Percentiles rank a stretch among this genome's conserved stretches.
phyloP scores from a whole-genome alignment of 2,797 vertebrate species.

The Argya squamiceps region DNA sequence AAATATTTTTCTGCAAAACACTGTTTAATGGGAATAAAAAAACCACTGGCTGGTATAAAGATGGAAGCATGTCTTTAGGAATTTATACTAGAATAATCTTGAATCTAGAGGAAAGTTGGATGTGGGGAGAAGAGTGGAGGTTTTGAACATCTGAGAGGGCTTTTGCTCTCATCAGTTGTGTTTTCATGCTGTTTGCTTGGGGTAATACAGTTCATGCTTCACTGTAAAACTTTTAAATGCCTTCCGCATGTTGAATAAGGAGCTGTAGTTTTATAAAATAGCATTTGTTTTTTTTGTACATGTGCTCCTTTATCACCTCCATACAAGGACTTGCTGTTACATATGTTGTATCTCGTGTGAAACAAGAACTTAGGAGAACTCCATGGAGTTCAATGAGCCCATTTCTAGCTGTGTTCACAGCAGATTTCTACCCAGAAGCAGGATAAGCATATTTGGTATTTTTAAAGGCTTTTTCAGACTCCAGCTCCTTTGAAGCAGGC shows the following conservation, averaged over 20 bases:
- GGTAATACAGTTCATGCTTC: background rate
- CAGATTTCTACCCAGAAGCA: background rate
- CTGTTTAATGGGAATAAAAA: background rate
- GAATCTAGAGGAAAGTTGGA: background rate
- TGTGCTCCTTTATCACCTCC: background rate
- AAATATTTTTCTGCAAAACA: background rate
- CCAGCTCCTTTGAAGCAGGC: background rate
- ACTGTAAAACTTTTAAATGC: background rate
- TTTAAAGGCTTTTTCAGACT: background rate
- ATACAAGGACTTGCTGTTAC: background rate
- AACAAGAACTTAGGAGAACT: background rate
- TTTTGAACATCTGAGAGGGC: background rate
- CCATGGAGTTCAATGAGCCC: background rate
- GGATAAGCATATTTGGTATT: background rate
- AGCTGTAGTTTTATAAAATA: background rate
- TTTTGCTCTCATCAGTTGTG: background rate
- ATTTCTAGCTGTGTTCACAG: background rate
- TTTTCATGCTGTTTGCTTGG: background rate
- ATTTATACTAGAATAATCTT: background rate
- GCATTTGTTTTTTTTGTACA: background rate
- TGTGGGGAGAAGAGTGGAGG: background rate
- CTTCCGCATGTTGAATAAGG: background rate
- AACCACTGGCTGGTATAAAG: background rate
- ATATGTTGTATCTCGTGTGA: fast-evolving
- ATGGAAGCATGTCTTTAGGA: background rate